These are phyloP conservation scores for Marasmarcha lunaedactyla DNA, from an alignment of 2,888 invertebrate species.

Conservation along the genomic window DNA sequence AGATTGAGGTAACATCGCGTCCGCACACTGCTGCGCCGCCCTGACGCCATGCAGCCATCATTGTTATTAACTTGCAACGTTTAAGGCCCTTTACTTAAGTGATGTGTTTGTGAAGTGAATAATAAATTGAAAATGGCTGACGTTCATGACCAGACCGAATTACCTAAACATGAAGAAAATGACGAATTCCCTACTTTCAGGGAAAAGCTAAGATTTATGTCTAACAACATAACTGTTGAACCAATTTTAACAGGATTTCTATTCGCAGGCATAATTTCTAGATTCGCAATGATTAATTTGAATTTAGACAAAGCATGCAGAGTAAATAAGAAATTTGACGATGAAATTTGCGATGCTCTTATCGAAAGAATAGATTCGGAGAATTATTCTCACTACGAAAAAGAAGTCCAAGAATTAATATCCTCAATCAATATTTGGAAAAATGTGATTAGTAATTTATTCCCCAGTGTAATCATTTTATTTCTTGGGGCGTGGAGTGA, in stretches of 20 bases:
- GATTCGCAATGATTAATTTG: conserved; percentile 83
- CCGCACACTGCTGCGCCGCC: too few relatives aligned
- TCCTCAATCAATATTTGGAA: conserved; percentile 68
- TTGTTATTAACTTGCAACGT: too few relatives aligned
- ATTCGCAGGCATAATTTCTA: conserved; percentile 73
- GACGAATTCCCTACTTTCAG: conserved; percentile 23
- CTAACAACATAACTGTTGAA: conserved; percentile 74
- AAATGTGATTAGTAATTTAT: conserved; percentile 59
- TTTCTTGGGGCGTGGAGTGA: conserved; percentile 75
- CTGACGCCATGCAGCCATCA: too few relatives aligned
- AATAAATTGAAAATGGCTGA: too few relatives aligned
- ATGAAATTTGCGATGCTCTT: conserved; percentile 78
- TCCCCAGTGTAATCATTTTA: conserved; percentile 65
- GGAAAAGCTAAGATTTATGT: conserved; percentile 55
- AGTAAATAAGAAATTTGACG: conserved; percentile 79
- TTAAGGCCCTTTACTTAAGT: too few relatives aligned
- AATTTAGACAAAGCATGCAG: conserved; percentile 88
- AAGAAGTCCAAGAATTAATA: conserved; percentile 68
- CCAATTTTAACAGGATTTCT: conserved; percentile 74
- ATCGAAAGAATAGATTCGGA: conserved; percentile 77
- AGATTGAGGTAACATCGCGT: too few relatives aligned
- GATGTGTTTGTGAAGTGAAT: too few relatives aligned
- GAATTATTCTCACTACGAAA: conserved; percentile 72
- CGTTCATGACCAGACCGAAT: too few relatives aligned
- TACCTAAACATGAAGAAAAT: too few relatives aligned